These are phyloP conservation scores for Clarias gariepinus DNA, from an alignment of 2,113 vertebrate species.

Conservation along the genomic window DNA sequence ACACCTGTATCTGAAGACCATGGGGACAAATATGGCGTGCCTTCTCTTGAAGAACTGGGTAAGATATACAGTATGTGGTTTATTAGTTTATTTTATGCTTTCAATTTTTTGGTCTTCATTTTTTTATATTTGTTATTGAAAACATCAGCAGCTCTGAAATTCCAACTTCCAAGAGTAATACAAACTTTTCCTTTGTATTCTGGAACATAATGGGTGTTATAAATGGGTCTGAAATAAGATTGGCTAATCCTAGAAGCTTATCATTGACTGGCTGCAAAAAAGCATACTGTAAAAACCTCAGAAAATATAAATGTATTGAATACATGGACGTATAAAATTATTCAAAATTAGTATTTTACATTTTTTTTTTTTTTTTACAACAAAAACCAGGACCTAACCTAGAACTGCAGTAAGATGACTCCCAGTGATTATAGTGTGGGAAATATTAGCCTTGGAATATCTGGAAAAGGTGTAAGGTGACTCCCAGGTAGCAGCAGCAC, in stretches of 20 bases:
- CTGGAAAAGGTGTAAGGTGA: not conserved
- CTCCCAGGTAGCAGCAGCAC: not conserved
- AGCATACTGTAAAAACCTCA: not conserved
- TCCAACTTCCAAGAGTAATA: not conserved
- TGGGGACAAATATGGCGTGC: slow-evolving; percentile 75
- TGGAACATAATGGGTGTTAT: not conserved
- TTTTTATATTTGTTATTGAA: not conserved
- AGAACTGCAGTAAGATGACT: not conserved
- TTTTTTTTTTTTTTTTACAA: not conserved
- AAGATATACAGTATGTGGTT: not conserved
- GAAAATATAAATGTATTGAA: not conserved
- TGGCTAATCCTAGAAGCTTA: not conserved
- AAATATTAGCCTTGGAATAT: not conserved
- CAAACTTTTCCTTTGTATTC: not conserved
- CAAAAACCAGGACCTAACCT: not conserved
- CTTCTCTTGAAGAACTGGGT: slow-evolving; percentile 71
- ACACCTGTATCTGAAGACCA: slow-evolving; percentile 74
- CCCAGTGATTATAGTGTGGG: not conserved
- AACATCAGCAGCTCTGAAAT: not conserved
- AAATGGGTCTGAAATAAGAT: not conserved
- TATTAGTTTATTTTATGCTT: not conserved
- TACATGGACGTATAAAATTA: not conserved
- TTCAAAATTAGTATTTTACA: not conserved
- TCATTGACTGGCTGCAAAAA: not conserved
- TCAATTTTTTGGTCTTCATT: not conserved